Evolutionary conservation across 2,113 vertebrate species (phyloP).

Genomic region (Corydoras sp.): DNA sequence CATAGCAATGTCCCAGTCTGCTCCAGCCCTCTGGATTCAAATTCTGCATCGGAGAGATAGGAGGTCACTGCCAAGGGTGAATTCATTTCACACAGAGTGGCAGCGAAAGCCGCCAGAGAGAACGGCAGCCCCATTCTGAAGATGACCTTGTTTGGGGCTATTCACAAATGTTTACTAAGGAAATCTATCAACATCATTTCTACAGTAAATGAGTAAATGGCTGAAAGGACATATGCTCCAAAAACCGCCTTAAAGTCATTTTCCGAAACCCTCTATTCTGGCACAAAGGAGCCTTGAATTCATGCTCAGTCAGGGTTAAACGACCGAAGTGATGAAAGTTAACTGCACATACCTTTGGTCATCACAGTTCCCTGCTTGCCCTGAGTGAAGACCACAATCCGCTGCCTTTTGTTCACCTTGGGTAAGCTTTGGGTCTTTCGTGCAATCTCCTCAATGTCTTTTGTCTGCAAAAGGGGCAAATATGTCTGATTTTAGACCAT

Average conservation of each 20-base stretch:
- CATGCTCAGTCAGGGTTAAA: slow-evolving; percentile 1
- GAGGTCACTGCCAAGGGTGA: slow-evolving; percentile 49
- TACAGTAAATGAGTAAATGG: slow-evolving; percentile 45
- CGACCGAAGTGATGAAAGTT: slow-evolving; percentile 6
- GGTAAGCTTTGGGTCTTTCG: slow-evolving; percentile 82
- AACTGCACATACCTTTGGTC: slow-evolving; percentile 68
- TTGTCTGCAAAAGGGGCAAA: slow-evolving; percentile 66
- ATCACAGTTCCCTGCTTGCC: slow-evolving; percentile 83
- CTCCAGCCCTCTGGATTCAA: slow-evolving; percentile 46
- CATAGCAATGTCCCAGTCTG: slow-evolving; percentile 48
- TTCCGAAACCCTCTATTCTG: slow-evolving; percentile 1
- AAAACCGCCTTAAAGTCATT: slow-evolving; percentile 12
- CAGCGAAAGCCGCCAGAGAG: slow-evolving; percentile 42
- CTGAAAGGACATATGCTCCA: slow-evolving; percentile 22
- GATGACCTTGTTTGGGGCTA: slow-evolving; percentile 49
- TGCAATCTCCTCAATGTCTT: slow-evolving; percentile 88
- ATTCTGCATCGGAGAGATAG: slow-evolving; percentile 48
- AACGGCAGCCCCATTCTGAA: slow-evolving; percentile 39
- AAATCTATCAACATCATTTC: slow-evolving; percentile 46
- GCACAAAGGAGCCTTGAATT: slow-evolving; percentile 6
- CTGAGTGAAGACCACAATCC: slow-evolving; percentile 88
- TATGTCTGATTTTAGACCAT: not conserved
- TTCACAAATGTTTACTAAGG: slow-evolving; percentile 46
- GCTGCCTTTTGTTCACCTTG: slow-evolving; percentile 83
- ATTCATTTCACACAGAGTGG: slow-evolving; percentile 46